A percentile compares a stretch with the other conserved stretches of the same genome.
phyloP scores from a whole-genome alignment of 1,140 invertebrate species.

The Drosophila lacteicornis region DNA sequence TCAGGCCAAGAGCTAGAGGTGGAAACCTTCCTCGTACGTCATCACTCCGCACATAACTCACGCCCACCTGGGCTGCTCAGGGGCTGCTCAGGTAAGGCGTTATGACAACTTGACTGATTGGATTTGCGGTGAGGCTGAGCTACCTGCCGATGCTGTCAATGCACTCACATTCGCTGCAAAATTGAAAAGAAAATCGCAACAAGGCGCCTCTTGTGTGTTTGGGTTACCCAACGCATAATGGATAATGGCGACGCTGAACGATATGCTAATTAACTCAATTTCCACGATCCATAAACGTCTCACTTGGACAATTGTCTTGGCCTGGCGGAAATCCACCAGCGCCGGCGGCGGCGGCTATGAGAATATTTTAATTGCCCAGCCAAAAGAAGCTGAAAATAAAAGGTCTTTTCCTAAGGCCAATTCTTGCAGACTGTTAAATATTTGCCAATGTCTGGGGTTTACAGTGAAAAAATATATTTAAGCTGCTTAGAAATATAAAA shows the following conservation, averaged over 20 bases:
- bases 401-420: constrained; percentile 37
- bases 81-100: constrained; percentile 29
- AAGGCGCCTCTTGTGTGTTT: constrained; percentile 16
- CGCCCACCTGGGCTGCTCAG: constrained; percentile 21
- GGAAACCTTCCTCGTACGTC: constrained; percentile 46
- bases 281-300: constrained; percentile 79
- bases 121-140: constrained; percentile 43
- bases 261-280: constrained; percentile 78
- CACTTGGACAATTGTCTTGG: constrained; percentile 63
- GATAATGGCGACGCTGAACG: constrained; percentile 19
- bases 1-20: constrained; percentile 25
- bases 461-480: not conserved
- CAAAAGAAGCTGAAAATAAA: constrained; percentile 37
- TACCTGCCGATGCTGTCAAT: constrained; percentile 41
- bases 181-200: constrained; percentile 49
- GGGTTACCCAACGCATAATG: constrained; percentile 47
- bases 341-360: constrained; percentile 44
- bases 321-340: constrained; percentile 56
- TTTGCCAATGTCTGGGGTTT: constrained; percentile 3
- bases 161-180: constrained; percentile 41
- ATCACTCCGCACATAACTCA: constrained; percentile 50
- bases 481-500: not conserved
- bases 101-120: constrained; percentile 65
- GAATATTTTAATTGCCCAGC: constrained; percentile 71
- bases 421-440: constrained; percentile 17